These are phyloP conservation scores for Melanerpes formicivorus DNA, from an alignment of 2,113 vertebrate genomes.

Conservation along the genomic window DNA sequence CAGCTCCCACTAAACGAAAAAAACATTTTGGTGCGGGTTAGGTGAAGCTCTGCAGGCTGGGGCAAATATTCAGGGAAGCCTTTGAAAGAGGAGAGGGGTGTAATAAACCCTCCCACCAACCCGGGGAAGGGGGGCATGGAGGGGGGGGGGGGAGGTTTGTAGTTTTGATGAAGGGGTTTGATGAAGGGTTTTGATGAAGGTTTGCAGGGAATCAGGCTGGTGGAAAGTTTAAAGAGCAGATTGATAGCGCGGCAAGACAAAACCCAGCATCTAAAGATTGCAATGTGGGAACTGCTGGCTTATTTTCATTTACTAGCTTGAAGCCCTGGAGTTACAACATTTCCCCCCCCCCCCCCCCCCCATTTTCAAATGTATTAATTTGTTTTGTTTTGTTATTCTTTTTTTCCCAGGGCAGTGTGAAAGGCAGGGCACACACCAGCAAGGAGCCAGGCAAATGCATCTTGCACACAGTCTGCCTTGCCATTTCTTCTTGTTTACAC, in stretches of 20 bases:
- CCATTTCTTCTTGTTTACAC: background rate
- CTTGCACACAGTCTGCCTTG: background rate
- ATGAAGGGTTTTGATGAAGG: slow-evolving; percentile 36
- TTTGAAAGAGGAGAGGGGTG: slow-evolving; percentile 59
- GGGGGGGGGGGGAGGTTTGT: background rate
- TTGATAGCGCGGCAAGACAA: slow-evolving; percentile 22
- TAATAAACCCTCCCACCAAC: slow-evolving; percentile 49
- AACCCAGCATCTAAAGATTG: slow-evolving; percentile 14
- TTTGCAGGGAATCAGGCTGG: background rate
- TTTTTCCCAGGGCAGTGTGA: background rate
- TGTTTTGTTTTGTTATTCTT: background rate
- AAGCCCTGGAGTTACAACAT: background rate
- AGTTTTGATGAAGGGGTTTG: slow-evolving; percentile 41
- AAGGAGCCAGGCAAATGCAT: rapidly evolving
- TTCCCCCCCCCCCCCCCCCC: background rate
- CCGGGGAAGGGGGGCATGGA: background rate
- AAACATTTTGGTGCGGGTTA: slow-evolving; percentile 13
- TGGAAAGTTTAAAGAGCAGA: slow-evolving; percentile 47
- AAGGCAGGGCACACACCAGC: background rate
- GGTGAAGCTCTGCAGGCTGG: slow-evolving; percentile 55
- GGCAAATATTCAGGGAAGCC: slow-evolving; percentile 23
- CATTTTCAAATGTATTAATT: background rate
- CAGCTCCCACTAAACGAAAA: background rate
- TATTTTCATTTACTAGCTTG: slow-evolving; percentile 22
- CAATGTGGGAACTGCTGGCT: background rate